These are phyloP conservation scores for Ethmia dodecea DNA, from an alignment of 2,888 invertebrate species.

Conservation along the genomic window DNA sequence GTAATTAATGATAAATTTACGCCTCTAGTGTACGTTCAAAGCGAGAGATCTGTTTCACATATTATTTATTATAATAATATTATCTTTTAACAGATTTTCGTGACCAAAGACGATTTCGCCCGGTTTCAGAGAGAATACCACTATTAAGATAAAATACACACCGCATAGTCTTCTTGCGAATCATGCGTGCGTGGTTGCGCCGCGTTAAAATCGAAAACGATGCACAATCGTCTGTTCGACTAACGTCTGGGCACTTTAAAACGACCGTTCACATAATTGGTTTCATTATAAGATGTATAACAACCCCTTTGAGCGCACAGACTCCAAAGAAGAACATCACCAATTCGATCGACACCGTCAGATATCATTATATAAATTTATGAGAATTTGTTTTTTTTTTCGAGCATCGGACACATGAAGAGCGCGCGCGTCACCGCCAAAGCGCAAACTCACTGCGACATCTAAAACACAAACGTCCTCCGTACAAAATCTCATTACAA, in stretches of 20 bases:
- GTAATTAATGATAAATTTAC: not conserved
- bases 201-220: not conserved
- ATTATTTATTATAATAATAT: too few species aligned
- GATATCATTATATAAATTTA: too few species aligned
- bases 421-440: too few species aligned
- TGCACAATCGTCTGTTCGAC: too few species aligned
- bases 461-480: too few species aligned
- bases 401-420: too few species aligned
- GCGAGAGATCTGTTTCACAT: slow-evolving; percentile 2
- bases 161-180: slow-evolving; percentile 1
- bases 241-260: not conserved
- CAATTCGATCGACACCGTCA: not conserved
- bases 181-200: not conserved
- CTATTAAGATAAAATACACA: not conserved
- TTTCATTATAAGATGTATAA: not conserved
- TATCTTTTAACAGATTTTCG: slow-evolving; percentile 3
- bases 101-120: slow-evolving; percentile 3
- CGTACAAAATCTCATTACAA: too few species aligned
- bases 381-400: too few species aligned
- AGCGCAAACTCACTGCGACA: too few species aligned
- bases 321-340: not conserved
- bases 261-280: not conserved
- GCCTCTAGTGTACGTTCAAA: slow-evolving; percentile 1
- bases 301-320: not conserved
- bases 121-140: slow-evolving; percentile 4